phyloP scores from a whole-genome alignment of 1,140 invertebrate species.

The Achroia grisella region DNA sequence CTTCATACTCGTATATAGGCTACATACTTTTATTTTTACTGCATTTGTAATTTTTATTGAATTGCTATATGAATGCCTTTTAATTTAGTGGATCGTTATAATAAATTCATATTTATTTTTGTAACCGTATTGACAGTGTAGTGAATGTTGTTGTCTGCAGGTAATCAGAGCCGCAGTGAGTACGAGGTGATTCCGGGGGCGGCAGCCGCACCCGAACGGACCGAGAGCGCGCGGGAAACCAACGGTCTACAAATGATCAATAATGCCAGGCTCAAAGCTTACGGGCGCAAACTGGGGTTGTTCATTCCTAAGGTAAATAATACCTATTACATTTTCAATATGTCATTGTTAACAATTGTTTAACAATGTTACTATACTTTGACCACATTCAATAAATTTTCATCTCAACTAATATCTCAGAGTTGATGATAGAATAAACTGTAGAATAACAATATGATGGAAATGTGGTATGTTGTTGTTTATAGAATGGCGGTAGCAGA shows the following conservation, averaged over 20 bases:
- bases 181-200: slow-evolving; percentile 22
- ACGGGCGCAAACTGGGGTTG: slow-evolving; percentile 58
- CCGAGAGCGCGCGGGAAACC: slow-evolving; percentile 17
- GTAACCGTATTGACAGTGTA: neutral
- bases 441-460: too few relatives aligned
- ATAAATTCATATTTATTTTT: neutral
- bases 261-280: slow-evolving; percentile 49
- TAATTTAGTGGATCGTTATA: neutral
- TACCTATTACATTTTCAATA: too few relatives aligned
- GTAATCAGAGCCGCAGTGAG: slow-evolving; percentile 36
- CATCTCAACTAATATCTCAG: too few relatives aligned
- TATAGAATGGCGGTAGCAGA: slow-evolving; percentile 38
- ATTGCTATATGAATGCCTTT: neutral
- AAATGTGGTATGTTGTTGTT: too few relatives aligned
- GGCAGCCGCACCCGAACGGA: slow-evolving; percentile 15
- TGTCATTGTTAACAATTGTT: too few relatives aligned
- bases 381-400: too few relatives aligned
- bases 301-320: slow-evolving; percentile 67
- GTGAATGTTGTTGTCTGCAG: slow-evolving; percentile 23
- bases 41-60: too few relatives aligned
- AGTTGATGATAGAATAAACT: too few relatives aligned
- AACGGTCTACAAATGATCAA: slow-evolving; percentile 48
- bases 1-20: too few relatives aligned
- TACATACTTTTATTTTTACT: too few relatives aligned
- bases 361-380: too few relatives aligned